Base-by-base conservation (phyloP, 1,140 invertebrate species). In the Cherax quadricarinatus region DNA sequence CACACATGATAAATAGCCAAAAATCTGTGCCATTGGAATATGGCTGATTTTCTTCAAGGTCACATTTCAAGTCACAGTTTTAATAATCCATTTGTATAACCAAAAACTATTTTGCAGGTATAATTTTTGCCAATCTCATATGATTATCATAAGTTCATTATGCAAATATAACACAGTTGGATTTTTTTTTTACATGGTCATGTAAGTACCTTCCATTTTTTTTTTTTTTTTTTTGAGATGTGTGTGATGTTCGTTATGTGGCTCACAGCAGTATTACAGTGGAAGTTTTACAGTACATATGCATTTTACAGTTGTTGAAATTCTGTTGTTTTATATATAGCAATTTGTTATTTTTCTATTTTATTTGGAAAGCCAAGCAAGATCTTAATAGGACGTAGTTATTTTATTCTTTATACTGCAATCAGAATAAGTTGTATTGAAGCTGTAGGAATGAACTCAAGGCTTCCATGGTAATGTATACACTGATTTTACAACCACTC, bases 31-130 rank as follows among this genome's bases (percentile, higher is more conserved):
- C 24, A 30, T 75, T 30, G 24, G 12, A 30, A 30, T 75, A 9
- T 75, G 70, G 30, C 70, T 30, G 3, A 12, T 75, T 75, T 30
- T 30, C 6, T 75, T n/a, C 12, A 75, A 75, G 7, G n/a, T 24
- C 24, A 75, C 21, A 30, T 75, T 75, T 75, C 70, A 75, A 5
- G 70, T 75, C 70, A 75, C 24, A 75, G 5, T 75, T 75, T 75
- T 75, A 75, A 75, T 75, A 75, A 30, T 24, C 16, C n/a, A 16
- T 75, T 75, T 75, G 70, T 75, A 75, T 75, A 75, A 75, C 24
- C 7, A n/a, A 75, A 10, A 75, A 30, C 3, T 21, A 30, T 30
- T n/a, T n/a, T 75, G 70, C 70, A 21, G 70, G 30, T 75, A 30
- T 30, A 24, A 30, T 12, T 5, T 75, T 75, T n/a, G 30, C 70